phyloP scores from a whole-genome alignment of 2,888 invertebrate species.

The Tuberolachnus salignus region DNA sequence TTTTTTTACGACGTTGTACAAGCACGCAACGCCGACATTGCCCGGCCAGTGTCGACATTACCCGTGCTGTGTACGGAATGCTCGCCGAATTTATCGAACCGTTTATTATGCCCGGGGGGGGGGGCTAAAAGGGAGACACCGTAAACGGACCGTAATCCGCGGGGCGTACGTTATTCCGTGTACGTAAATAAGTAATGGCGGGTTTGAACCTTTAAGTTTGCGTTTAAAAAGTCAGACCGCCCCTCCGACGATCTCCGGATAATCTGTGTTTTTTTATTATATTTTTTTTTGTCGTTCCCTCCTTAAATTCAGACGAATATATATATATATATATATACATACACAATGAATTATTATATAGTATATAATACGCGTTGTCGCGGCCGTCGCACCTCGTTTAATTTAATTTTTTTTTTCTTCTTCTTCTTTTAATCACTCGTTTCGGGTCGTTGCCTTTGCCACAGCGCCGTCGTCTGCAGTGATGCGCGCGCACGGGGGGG shows the following conservation, averaged over 20 bases:
- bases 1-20: no score
- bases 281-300: neutral
- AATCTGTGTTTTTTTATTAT: neutral
- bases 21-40: no score
- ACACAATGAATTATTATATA: no score
- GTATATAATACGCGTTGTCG: neutral
- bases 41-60: no score
- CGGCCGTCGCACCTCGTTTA: conserved; percentile 20
- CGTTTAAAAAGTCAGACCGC: conserved; percentile 26
- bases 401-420: conserved; percentile 27
- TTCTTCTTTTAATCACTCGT: conserved; percentile 25
- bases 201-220: conserved; percentile 25
- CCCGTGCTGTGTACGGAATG: no score
- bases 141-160: neutral
- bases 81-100: no score
- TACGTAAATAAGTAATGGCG: conserved; percentile 1
- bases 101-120: no score
- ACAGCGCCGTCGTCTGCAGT: no score
- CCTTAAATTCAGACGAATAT: neutral
- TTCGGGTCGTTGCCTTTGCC: conserved; percentile 15
- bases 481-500: no score
- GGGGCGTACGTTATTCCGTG: neutral
- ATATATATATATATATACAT: no score
- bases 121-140: neutral
- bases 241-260: neutral